Base-by-base conservation (phyloP, 1,140 invertebrate genomes). In the Nilaparvata lugens region DNA sequence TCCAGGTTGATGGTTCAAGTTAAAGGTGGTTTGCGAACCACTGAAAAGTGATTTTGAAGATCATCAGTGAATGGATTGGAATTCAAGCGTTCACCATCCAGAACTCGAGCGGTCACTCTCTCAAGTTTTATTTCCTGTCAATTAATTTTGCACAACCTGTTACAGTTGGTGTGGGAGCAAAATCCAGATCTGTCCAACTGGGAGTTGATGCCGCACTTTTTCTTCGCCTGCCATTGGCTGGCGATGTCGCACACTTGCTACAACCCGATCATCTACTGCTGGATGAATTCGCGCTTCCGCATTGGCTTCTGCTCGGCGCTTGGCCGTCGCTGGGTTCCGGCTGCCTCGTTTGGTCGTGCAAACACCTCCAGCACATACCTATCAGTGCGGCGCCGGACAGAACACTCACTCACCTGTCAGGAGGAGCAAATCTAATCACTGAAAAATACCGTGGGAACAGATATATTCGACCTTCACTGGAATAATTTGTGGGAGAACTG, bases 191-290 rank as follows among this genome's bases (percentile, higher is more conserved):
- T 83, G 62, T 64, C 62, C 1, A 65, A 66, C 4, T 86, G 84
- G 83, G 69, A 74, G 0, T 76, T 79, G 2, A 72, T 88, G 65
- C 81, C 86, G 1, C 88, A 85, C 68, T 72, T 89, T 21, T 92
- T 84, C 83, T 87, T 88, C 68, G 78, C 79, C 4, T 81, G 85
- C 61, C 89, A 95, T 70, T 93, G 88, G 83, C 75, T 95, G 59
- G 89, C 93, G 31, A 94, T 95, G 91, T 91, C 89, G 9, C 91
- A 95, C 72, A 82, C 86, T 56, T 93, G 89, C 74, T 95, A 93
- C 79, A 96, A 95, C 75, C 93, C 93, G 0, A 82, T 95, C 60
- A 94, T 96, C 66, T 95, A 95, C 73, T 92, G 89, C 72, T 93
- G 91, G 79, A 91, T 95, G 88, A 94, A 94, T 73, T 81, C 83